A percentile compares a stretch with the other conserved stretches of the same genome.
Evolutionary conservation across 2,797 vertebrate genomes (phyloP).

Genomic region (Scolopax rusticola): DNA sequence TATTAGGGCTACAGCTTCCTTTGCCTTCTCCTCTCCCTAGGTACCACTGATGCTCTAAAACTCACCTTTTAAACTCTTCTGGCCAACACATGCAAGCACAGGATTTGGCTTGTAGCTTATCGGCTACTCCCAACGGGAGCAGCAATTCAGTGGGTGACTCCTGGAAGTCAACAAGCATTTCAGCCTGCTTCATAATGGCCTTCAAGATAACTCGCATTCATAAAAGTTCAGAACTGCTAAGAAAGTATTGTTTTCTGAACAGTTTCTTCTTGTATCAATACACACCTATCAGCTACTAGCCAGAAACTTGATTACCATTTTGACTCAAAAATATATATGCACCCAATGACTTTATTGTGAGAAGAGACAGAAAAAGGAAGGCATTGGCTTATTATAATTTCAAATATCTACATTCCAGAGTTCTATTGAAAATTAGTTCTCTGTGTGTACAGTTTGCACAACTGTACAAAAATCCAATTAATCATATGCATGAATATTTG

Average conservation of each 20-base stretch:
- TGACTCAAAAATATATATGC: background rate
- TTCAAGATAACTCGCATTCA: background rate
- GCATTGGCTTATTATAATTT: background rate
- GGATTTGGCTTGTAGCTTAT: background rate
- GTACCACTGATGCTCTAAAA: background rate
- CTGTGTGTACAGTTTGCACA: background rate
- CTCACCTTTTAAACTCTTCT: background rate
- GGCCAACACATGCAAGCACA: fast-evolving
- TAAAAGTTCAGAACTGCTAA: background rate
- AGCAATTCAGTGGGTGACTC: background rate
- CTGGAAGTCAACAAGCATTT: background rate
- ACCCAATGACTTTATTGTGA: background rate
- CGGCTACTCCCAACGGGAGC: background rate
- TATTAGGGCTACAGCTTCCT: background rate
- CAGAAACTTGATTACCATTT: background rate
- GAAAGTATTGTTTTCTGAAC: background rate
- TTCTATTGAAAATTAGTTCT: background rate
- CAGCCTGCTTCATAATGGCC: background rate
- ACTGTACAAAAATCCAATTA: background rate
- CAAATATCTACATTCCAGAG: background rate
- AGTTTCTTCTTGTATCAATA: background rate
- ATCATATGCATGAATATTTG: background rate
- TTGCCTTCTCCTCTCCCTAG: background rate
- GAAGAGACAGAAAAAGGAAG: background rate
- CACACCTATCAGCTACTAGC: background rate